Base-by-base conservation (phyloP, 2,888 invertebrate genomes). In the Coelopa pilipes region DNA sequence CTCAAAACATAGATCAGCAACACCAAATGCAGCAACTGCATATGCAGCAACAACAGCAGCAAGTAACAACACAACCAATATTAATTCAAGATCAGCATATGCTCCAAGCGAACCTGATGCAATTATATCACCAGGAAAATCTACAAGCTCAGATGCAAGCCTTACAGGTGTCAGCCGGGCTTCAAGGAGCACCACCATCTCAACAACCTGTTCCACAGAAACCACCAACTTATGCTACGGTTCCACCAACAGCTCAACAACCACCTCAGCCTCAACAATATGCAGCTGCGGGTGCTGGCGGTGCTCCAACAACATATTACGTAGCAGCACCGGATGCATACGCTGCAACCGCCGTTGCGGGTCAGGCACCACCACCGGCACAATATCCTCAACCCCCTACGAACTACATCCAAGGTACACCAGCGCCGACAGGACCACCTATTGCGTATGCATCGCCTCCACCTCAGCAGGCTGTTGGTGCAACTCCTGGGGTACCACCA, bases 301-400 rank as follows among this genome's bases (percentile, higher is more conserved):
- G 74, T 76, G 82, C 68, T 80, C 81, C 86, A 2, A 76, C 84
- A 81, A 72, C 86, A 72, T 76, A 77, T 77, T 76, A 78, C 82
- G 67, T 85, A 81, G 82, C 86, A 83, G 82, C 87, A 81, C 70
- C 79, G 15, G 73, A 78, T 0, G 75, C 79, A 63, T 78, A 73
- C 49, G 74, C 62, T 70, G 57, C 75, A 7, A 68, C 70, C 60
- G 71, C 60, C 60, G 69, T 53, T n/a, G 75, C 72, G 70, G 34
- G 34, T 34, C 34, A 34, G 7, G 76, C 75, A 13, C 72, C 76
- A 19, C 75, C 75, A 21, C 68, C 76, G 65, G 68, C 75, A 34
- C 78, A 77, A 69, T 78, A 79, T 19, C 55, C 78, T 21, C 71
- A 63, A 47, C 72, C 78, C 59, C 75, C 78, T 7, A 67, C 74